phyloP scores from a whole-genome alignment of 2,113 vertebrate species.

The Prinia subflava region DNA sequence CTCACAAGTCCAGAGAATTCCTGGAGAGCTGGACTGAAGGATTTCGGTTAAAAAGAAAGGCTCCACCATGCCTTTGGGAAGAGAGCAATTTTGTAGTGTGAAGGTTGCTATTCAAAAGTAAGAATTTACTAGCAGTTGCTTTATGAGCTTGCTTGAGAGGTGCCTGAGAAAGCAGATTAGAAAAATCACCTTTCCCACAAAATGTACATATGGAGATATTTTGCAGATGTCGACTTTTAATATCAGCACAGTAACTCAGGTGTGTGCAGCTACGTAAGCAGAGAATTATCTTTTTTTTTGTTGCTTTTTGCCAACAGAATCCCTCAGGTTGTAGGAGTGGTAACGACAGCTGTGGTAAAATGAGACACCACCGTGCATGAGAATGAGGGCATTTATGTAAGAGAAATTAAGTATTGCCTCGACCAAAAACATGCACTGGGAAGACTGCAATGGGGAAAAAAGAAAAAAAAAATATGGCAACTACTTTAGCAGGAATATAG shows the following conservation, averaged over 20 bases:
- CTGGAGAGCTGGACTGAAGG: not conserved
- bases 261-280: not conserved
- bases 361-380: not conserved
- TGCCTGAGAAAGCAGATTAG: not conserved
- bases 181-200: conserved; percentile 29
- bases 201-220: not conserved
- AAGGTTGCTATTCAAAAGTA: not conserved
- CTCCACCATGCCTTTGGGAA: not conserved
- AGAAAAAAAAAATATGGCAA: not conserved
- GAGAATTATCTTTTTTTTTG: not conserved
- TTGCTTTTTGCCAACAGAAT: not conserved
- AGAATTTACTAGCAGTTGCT: conserved; percentile 15
- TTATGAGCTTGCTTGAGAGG: conserved; percentile 13
- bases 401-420: conserved; percentile 30
- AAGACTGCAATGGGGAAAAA: not conserved
- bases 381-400: conserved; percentile 29
- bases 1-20: not conserved
- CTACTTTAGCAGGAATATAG: conserved; percentile 27
- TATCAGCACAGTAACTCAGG: not conserved
- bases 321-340: not conserved
- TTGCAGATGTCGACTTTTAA: conserved; percentile 39
- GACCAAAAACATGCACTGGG: conserved; percentile 8
- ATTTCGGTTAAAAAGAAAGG: not conserved
- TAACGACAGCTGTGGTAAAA: not conserved
- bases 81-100: not conserved